Evolutionary conservation across 2,113 vertebrate species (phyloP).

Genomic region (Triplophysa dalaica): DNA sequence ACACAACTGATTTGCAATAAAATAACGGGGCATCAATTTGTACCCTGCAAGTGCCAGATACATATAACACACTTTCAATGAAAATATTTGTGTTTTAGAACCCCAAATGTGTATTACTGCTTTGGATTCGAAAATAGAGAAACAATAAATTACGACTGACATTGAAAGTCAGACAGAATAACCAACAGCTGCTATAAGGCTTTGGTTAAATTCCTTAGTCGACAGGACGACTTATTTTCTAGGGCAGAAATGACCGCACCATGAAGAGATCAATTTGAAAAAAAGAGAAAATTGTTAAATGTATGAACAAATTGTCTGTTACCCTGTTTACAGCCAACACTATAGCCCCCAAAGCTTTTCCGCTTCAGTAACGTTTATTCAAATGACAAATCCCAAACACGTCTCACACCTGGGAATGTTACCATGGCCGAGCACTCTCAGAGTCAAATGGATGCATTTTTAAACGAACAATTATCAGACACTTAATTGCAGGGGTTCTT

Average conservation of each 20-base stretch:
- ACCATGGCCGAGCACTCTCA: not conserved
- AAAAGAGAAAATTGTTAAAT: not conserved
- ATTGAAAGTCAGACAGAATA: not conserved
- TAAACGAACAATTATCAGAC: slow-evolving; percentile 9
- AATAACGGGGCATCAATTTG: no score
- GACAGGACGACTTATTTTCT: not conserved
- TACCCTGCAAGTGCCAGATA: no score
- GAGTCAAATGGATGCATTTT: slow-evolving; percentile 24
- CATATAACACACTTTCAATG: no score
- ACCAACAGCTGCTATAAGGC: not conserved
- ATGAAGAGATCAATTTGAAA: not conserved
- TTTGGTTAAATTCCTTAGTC: not conserved
- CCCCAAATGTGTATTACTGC: no score
- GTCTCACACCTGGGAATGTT: slow-evolving; percentile 11
- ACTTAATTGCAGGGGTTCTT: slow-evolving; percentile 17
- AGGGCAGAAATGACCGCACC: not conserved
- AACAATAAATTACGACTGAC: not conserved
- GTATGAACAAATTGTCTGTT: not conserved
- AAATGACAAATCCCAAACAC: slow-evolving; percentile 5
- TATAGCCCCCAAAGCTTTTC: not conserved
- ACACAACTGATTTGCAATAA: no score
- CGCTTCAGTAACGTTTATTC: not conserved
- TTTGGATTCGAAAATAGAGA: no score
- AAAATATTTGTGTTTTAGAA: no score
- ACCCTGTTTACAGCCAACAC: not conserved